These are phyloP conservation scores for Pycnomerus fuliginosus DNA, from an alignment of 2,888 invertebrate species.

Conservation along the genomic window DNA sequence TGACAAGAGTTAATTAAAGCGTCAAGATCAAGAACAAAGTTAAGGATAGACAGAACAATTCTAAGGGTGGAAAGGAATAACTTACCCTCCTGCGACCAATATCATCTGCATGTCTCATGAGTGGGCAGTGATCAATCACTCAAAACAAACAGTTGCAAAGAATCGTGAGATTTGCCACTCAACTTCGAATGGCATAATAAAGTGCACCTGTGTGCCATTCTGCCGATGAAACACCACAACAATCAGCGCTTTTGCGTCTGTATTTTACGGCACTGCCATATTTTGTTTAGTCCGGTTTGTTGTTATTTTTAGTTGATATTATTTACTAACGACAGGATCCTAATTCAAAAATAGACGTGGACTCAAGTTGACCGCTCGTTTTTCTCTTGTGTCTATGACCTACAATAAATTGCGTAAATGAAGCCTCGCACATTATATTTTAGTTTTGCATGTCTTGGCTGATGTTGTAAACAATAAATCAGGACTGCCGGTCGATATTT, in stretches of 20 bases:
- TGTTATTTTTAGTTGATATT: constrained; percentile 11
- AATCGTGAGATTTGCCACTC: constrained; percentile 14
- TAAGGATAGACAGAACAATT: not conserved
- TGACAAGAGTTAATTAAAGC: too few species aligned
- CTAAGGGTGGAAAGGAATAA: constrained; percentile 14
- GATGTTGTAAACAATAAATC: constrained; percentile 14
- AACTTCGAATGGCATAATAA: constrained; percentile 1
- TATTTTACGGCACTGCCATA: constrained; percentile 23
- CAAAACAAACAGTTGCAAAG: constrained; percentile 10
- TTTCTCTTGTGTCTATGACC: constrained; percentile 14
- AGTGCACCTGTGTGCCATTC: constrained; percentile 27
- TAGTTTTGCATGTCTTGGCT: too few species aligned
- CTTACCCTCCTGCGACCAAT: constrained; percentile 57
- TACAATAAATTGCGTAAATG: constrained; percentile 4
- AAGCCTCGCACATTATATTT: too few species aligned
- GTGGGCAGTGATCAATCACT: constrained; percentile 27
- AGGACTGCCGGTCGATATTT: constrained; percentile 15
- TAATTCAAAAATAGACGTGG: not conserved
- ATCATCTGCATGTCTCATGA: constrained; percentile 60
- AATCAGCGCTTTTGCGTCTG: constrained; percentile 16
- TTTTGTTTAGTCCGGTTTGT: constrained; percentile 16
- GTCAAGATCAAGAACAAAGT: not conserved
- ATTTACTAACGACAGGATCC: too few species aligned
- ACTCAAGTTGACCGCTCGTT: constrained; percentile 14
- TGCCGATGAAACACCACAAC: constrained; percentile 16